Conservation (phyloP, 2,888 invertebrate species). For the Cheilosia soror region DNA sequence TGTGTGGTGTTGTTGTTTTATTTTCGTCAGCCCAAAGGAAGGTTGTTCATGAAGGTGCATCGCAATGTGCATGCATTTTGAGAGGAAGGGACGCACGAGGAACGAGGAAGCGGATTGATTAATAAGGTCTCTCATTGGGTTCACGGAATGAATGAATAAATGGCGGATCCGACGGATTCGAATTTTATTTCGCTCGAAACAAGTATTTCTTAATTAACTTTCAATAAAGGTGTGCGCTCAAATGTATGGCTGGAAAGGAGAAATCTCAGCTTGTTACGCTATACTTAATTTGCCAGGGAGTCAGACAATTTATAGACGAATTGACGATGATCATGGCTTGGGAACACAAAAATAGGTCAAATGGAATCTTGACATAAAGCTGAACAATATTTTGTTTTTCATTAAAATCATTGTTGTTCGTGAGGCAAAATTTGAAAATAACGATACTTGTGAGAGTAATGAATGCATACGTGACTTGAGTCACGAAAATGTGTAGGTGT, state of each 20-base stretch:
- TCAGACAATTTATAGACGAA: conserved; percentile 26
- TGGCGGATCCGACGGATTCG: conserved; percentile 17
- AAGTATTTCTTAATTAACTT: conserved; percentile 72
- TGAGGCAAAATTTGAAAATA: conserved; percentile 10
- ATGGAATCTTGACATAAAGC: conserved; percentile 25
- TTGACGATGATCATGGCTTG: conserved; percentile 26
- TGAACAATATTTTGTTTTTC: conserved; percentile 1
- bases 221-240: conserved; percentile 53
- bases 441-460: conserved; percentile 46
- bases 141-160: conserved; percentile 66
- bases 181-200: conserved; percentile 51
- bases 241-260: conserved; percentile 20
- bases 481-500: conserved; percentile 39
- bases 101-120: conserved; percentile 31
- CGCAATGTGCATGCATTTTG: conserved; percentile 34
- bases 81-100: conserved; percentile 3
- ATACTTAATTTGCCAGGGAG: conserved; percentile 13
- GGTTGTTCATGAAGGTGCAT: conserved; percentile 69
- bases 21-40: conserved; percentile 35
- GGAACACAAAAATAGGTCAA: conserved; percentile 40
- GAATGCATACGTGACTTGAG: conserved; percentile 56
- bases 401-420: conserved; percentile 2
- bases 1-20: neutral
- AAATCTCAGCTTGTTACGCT: conserved; percentile 26
- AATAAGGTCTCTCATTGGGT: conserved; percentile 66